Base-by-base conservation (phyloP, 2,113 vertebrate genomes). In the Albula goreensis region DNA sequence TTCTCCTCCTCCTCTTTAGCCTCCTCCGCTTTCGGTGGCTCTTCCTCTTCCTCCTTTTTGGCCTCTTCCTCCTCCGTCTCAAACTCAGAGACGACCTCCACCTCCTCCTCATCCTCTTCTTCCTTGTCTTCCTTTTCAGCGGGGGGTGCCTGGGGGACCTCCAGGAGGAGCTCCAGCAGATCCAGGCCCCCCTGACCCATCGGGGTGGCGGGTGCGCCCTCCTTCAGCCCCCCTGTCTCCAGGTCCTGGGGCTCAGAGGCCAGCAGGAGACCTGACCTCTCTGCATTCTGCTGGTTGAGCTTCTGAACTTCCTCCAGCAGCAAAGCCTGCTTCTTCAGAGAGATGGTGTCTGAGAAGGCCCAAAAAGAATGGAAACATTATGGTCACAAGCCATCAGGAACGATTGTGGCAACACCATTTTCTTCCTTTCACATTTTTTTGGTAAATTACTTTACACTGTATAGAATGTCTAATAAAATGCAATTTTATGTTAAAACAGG, bases 231-330 rank as follows among this genome's bases (percentile, higher is more conserved):
- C 41, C 78, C 87, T 2, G 87, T 83, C 78, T 93, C 93, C 82
- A 88, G 86, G 70, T 90, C 86, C 77, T 84, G 74, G 78, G 10
- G 50, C 19, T 57, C 89, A 81, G 85, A 5, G 1, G 78, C 51
- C 8, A 83, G 78, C 50, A 85, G 82, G 0, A 86, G 90, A 56
- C 81, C 90, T 66, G 95, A 95, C 86, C 94, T 96, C 90, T 96
- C 93, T 0, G 88, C 52, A 89, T 98, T 98, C 92, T 98, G 96
- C 88, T 88, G 91, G 91, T 97, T 98, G 85, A 97, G 95, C 50
- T 97, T 96, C 90, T 96, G 94, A 83, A 98, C 89, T 41, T 96
- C 95, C 90, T 96, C 94, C 19, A 96, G 92, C 53, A 95, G 92
- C 83, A 92, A 90, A 3, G 87, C 90, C 52, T 96, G 94, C 53